Percentiles rank a stretch among this genome's conserved stretches.
These are phyloP conservation scores for Calidris pugnax DNA, from an alignment of 2,113 vertebrate species.

Conservation along the genomic window DNA sequence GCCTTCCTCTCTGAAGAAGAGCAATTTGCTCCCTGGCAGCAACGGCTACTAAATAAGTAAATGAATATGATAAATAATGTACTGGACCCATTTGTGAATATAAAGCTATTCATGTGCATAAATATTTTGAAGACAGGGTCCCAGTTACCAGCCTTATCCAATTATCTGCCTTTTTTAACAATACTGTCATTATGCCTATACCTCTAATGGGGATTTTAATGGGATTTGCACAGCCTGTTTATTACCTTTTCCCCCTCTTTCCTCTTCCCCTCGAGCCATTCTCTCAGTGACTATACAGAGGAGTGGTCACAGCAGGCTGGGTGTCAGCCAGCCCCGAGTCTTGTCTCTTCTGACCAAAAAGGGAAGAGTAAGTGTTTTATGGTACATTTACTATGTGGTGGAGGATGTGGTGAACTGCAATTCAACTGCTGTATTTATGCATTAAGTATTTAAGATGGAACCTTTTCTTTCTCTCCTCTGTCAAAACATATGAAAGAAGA, in stretches of 20 bases:
- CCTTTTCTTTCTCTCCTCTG: neutral
- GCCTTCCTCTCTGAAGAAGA: neutral
- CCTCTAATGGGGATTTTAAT: neutral
- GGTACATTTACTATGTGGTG: neutral
- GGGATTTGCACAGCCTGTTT: neutral
- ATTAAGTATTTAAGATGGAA: neutral
- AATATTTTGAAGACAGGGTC: constrained; percentile 4
- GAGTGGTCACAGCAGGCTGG: neutral
- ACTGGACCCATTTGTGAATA: constrained; percentile 15
- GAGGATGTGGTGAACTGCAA: neutral
- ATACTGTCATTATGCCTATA: neutral
- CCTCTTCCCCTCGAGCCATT: neutral
- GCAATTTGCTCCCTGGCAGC: constrained; percentile 9
- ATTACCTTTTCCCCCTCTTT: neutral
- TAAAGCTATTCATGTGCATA: constrained; percentile 18
- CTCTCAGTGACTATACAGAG: neutral
- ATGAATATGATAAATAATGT: constrained; percentile 58
- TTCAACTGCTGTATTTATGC: neutral
- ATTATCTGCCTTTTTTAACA: neutral
- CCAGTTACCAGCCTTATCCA: neutral
- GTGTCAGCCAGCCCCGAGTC: neutral
- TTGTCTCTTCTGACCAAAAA: neutral
- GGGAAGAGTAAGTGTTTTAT: neutral
- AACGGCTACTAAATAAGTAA: constrained; percentile 63
- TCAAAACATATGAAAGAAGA: constrained; percentile 11